phyloP scores from a whole-genome alignment of 1,140 invertebrate genomes.

The Samia ricini region DNA sequence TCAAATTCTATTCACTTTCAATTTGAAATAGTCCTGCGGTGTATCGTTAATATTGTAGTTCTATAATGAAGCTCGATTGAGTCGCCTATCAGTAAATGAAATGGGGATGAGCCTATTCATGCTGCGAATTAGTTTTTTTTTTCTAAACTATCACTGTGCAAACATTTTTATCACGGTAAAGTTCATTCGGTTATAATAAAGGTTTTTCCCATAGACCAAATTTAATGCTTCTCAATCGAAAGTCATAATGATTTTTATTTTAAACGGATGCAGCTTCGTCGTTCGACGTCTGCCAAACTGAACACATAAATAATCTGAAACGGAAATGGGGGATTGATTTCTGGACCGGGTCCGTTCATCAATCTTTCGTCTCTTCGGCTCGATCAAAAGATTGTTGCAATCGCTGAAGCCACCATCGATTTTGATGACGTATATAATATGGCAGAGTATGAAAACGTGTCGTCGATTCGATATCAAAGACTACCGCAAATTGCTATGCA shows the following conservation, averaged over 20 bases:
- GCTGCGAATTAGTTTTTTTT: slow-evolving; percentile 13
- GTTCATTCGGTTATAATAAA: neutral
- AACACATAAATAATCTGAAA: slow-evolving; percentile 41
- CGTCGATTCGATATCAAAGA: slow-evolving; percentile 19
- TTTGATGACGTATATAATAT: slow-evolving; percentile 46
- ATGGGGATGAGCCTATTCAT: slow-evolving; percentile 38
- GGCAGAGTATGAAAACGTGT: slow-evolving; percentile 23
- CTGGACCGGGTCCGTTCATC: slow-evolving; percentile 40
- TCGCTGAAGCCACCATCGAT: slow-evolving; percentile 20
- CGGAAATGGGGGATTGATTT: slow-evolving; percentile 50
- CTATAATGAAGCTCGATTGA: slow-evolving; percentile 57
- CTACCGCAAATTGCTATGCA: slow-evolving; percentile 18
- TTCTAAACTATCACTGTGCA: neutral
- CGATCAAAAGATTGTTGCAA: slow-evolving; percentile 60
- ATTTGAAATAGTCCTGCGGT: slow-evolving; percentile 63
- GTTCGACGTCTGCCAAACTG: slow-evolving; percentile 46
- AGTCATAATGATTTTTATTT: slow-evolving; percentile 19
- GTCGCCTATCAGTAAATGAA: slow-evolving; percentile 49
- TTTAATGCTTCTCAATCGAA: slow-evolving; percentile 1
- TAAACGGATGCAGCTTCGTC: slow-evolving; percentile 35
- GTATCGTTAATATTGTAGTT: slow-evolving; percentile 64
- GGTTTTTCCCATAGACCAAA: neutral
- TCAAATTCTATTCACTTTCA: slow-evolving; percentile 54
- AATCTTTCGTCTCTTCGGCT: slow-evolving; percentile 47
- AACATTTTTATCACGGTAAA: neutral